These are phyloP conservation scores for Shinisaurus crocodilurus DNA, from an alignment of 2,113 vertebrate genomes.

Conservation along the genomic window DNA sequence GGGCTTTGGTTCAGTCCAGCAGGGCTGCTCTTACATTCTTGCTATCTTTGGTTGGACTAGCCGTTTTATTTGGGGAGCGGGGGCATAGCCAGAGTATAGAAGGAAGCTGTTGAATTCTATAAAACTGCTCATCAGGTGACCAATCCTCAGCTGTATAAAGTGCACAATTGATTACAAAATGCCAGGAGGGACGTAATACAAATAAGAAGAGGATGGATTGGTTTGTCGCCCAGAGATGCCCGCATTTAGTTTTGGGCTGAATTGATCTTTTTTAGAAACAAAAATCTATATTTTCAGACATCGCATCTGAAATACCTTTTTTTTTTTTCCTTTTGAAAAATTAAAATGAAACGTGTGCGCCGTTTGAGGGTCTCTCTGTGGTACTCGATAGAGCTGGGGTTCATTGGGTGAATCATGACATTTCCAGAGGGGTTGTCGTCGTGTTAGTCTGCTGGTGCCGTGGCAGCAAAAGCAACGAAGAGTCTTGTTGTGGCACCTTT, in stretches of 20 bases:
- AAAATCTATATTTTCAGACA: neutral
- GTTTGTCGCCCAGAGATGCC: neutral
- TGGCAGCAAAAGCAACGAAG: too few species aligned
- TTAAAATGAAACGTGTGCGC: neutral
- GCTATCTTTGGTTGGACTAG: neutral
- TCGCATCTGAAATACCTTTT: neutral
- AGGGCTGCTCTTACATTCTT: neutral
- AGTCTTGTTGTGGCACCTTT: too few species aligned
- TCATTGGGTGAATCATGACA: neutral
- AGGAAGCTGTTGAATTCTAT: neutral
- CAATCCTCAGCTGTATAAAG: neutral
- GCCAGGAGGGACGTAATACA: neutral
- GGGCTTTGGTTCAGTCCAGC: neutral
- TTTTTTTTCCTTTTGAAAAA: neutral
- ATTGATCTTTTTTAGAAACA: neutral
- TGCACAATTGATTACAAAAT: neutral
- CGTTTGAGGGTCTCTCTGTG: neutral
- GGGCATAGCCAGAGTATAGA: neutral
- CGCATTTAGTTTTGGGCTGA: neutral
- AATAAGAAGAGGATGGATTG: neutral
- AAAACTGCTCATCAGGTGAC: neutral
- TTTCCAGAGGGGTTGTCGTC: neutral
- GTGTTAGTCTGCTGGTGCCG: too few species aligned
- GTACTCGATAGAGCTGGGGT: neutral
- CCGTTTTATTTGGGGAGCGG: neutral